Evolutionary conservation across 2,888 invertebrate species (phyloP).

Genomic region (Acleris sparsana): DNA sequence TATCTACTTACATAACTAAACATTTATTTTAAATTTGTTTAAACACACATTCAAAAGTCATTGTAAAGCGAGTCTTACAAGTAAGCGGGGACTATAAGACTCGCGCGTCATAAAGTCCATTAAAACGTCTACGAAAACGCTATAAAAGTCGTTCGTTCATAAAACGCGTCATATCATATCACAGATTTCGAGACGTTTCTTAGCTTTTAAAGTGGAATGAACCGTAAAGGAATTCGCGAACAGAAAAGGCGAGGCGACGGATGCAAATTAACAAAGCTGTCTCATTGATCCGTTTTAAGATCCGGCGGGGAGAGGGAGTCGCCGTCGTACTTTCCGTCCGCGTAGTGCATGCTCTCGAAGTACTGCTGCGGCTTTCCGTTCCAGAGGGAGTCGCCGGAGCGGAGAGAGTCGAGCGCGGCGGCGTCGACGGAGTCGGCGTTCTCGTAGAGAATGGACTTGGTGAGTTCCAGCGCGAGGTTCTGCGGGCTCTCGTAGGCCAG

Average conservation of each 20-base stretch:
- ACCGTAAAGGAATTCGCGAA: background rate
- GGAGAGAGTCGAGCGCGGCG: constrained; percentile 49
- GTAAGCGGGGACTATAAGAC: constrained; percentile 26
- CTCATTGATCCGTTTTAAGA: background rate
- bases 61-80: constrained; percentile 28
- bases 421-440: constrained; percentile 66
- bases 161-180: constrained; percentile 52
- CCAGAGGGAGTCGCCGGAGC: constrained; percentile 82
- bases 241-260: background rate
- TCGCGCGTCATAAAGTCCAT: constrained; percentile 23
- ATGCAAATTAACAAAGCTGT: constrained; percentile 1
- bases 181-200: constrained; percentile 56
- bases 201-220: constrained; percentile 48
- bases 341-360: constrained; percentile 87
- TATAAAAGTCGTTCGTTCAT: constrained; percentile 26
- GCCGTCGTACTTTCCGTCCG: constrained; percentile 59
- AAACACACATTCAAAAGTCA: constrained; percentile 29
- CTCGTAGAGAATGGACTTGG: constrained; percentile 60
- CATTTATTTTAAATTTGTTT: constrained; percentile 30
- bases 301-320: constrained; percentile 62
- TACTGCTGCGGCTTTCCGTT: constrained; percentile 80
- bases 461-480: constrained; percentile 64
- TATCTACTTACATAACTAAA: constrained; percentile 24
- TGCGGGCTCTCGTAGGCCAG: constrained; percentile 64
- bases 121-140: constrained; percentile 28